Evolutionary conservation across 2,888 invertebrate species (phyloP).

Genomic region (Xestobium rufovillosum): DNA sequence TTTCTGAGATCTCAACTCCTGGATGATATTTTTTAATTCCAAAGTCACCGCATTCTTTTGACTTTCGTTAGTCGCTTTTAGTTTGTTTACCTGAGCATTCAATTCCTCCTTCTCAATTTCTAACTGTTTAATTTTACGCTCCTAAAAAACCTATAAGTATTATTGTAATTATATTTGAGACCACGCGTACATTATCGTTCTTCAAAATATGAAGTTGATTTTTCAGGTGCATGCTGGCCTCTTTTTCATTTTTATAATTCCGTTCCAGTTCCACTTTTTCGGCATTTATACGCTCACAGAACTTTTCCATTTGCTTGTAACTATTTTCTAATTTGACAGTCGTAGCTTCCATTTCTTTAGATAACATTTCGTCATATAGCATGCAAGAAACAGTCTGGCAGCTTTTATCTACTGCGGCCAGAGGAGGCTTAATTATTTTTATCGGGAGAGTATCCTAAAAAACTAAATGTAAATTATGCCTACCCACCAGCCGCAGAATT

Average conservation of each 20-base stretch:
- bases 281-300: conserved; percentile 34
- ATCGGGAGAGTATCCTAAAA: too few species aligned
- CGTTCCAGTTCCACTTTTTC: conserved; percentile 37
- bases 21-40: conserved; percentile 31
- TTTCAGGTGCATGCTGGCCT: conserved; percentile 29
- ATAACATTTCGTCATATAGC: conserved; percentile 33
- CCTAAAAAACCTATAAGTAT: conserved; percentile 7
- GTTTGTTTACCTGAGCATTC: conserved; percentile 23
- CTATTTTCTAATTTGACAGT: conserved; percentile 37
- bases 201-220: conserved; percentile 34
- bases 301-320: conserved; percentile 37
- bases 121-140: conserved; percentile 21
- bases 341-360: conserved; percentile 37
- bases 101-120: conserved; percentile 30
- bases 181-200: conserved; percentile 30
- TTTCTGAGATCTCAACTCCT: conserved; percentile 34
- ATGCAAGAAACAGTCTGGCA: conserved; percentile 31
- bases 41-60: conserved; percentile 23
- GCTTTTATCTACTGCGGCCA: too few species aligned
- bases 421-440: too few species aligned
- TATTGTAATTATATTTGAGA: too few species aligned
- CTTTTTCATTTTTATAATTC: conserved; percentile 31
- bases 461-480: neutral
- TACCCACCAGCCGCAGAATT: too few species aligned
- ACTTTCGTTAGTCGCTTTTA: conserved; percentile 27